Base-by-base conservation (phyloP, 2,113 vertebrate species). In the Gasterosteus aculeatus region DNA sequence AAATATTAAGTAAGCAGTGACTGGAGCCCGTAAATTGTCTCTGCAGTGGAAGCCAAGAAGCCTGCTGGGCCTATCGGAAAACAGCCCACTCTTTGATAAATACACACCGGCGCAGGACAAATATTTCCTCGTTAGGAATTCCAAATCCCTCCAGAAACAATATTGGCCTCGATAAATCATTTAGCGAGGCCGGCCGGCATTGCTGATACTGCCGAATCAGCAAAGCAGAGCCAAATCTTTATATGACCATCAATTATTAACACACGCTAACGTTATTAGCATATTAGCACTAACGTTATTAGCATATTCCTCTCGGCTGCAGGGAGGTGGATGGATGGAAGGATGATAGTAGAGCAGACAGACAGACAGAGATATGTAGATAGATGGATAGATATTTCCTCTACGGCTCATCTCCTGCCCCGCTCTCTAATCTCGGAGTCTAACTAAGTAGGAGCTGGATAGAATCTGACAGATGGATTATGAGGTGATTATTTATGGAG, bases 401-500 rank as follows among this genome's bases (percentile, higher is more conserved):
- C 22, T 10, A 4, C 51, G 8, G 33, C 72, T 77, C 71, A 65
- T 87, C 76, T 75, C 63, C 46, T 79, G 77, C 66, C 78, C 47
- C 61, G 65, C 10, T 82, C 81, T 81, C 75, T 85, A 78, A 91
- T 85, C 78, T 82, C 44, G 26, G 67, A 74, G 44, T 75, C 72
- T 88, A 93, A 93, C 87, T 92, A 92, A 92, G 88, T 86, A 81
- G 83, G 84, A 86, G 75, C 88, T 88, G 88, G 87, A 93, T 94
- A 69, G 87, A 92, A 91, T 93, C 86, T 94, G 94, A 93, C 93
- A 93, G 87, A 90, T 89, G 87, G 88, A 93, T 94, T 93, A 93
- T 93, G 91, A 91, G 93, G 90, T 90, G 91, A 94, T 94, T 94
- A 94, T 95, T 94, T 94, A 93, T 90, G 89, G 91, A 89, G 92